phyloP scores from a whole-genome alignment of 2,113 vertebrate species.

The Harpagus bidentatus region DNA sequence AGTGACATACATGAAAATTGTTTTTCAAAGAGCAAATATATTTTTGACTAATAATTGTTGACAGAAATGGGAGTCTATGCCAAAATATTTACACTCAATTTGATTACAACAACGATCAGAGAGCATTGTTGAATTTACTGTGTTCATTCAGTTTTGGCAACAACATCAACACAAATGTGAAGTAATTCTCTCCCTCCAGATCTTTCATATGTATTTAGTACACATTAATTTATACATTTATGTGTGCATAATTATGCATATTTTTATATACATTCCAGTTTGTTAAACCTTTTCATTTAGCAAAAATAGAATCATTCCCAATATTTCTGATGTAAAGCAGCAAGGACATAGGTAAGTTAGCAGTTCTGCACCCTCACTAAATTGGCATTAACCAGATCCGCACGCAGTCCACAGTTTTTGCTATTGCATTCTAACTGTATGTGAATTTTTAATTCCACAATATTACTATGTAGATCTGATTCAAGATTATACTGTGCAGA shows the following conservation, averaged over 20 bases:
- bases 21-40: conserved; percentile 21
- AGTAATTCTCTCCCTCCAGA: not conserved
- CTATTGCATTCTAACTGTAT: rapidly evolving
- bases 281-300: not conserved
- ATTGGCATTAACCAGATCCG: not conserved
- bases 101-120: conserved; percentile 25
- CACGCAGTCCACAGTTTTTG: not conserved
- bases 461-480: not conserved
- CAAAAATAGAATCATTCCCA: not conserved
- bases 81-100: conserved; percentile 49
- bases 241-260: not conserved
- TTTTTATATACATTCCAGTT: not conserved
- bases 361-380: not conserved
- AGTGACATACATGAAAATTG: not conserved
- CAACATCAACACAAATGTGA: not conserved
- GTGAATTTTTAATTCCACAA: not conserved
- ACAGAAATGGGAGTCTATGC: conserved; percentile 2
- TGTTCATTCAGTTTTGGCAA: not conserved
- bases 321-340: not conserved
- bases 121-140: conserved; percentile 30
- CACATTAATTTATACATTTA: not conserved
- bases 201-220: not conserved
- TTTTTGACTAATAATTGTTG: conserved; percentile 43
- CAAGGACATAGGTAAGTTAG: not conserved
- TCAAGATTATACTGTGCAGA: not conserved